phyloP scores from a whole-genome alignment of 2,888 invertebrate genomes.

The Lithophane ornitopus region DNA sequence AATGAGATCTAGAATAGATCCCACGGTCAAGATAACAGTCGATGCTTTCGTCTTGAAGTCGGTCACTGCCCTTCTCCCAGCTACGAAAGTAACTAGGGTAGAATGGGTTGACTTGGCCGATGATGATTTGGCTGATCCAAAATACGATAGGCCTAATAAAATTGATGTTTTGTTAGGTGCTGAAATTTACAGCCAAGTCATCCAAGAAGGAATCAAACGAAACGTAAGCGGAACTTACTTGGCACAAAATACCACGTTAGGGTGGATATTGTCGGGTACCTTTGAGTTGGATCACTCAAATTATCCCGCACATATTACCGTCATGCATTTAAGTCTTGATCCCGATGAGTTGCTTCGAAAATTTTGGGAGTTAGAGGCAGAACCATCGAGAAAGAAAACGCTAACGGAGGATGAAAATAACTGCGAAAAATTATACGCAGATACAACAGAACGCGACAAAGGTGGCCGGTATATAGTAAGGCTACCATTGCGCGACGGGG shows the following conservation, averaged over 20 bases:
- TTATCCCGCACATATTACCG: too few species aligned
- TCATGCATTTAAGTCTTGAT: too few species aligned
- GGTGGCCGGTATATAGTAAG: not conserved
- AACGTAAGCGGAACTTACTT: not conserved
- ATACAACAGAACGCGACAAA: not conserved
- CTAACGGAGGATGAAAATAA: too few species aligned
- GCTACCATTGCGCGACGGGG: not conserved
- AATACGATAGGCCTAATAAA: not conserved
- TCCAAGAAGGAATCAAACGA: not conserved
- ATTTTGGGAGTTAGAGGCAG: too few species aligned
- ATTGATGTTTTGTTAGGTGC: not conserved
- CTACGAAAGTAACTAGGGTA: not conserved
- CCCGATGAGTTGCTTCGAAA: too few species aligned
- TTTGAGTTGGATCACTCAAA: too few species aligned
- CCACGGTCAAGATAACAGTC: too few species aligned
- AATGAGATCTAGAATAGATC: too few species aligned
- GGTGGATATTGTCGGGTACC: not conserved
- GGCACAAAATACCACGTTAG: not conserved
- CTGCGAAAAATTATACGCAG: not conserved
- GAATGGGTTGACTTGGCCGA: not conserved
- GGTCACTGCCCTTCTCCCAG: not conserved
- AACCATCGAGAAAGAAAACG: too few species aligned
- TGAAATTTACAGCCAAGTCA: not conserved
- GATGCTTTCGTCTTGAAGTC: not conserved
- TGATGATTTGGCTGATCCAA: not conserved